These are phyloP conservation scores for Rhynchonema sp. DNA, from an alignment of 2,888 invertebrate genomes.

Conservation along the genomic window DNA sequence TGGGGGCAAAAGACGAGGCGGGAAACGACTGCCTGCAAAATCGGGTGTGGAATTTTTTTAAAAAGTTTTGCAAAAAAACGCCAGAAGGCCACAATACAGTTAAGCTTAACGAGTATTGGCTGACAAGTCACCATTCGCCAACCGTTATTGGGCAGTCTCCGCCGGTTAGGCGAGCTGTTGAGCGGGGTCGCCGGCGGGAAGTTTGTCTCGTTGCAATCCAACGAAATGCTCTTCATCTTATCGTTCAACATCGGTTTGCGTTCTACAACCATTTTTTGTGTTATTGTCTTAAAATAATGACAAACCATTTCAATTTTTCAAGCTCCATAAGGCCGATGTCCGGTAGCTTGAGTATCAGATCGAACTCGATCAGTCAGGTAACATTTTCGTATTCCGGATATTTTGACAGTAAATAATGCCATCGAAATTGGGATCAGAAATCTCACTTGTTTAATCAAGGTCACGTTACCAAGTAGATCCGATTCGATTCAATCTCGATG, in stretches of 20 bases:
- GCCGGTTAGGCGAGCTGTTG: neutral
- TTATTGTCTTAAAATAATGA: neutral
- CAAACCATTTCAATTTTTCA: no score
- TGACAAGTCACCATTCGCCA: no score
- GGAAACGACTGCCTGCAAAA: neutral
- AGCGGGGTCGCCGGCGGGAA: neutral
- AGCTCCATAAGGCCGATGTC: no score
- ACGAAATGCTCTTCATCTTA: neutral
- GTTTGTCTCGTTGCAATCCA: neutral
- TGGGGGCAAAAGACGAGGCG: neutral
- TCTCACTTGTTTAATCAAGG: no score
- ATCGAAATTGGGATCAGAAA: no score
- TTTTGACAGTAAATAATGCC: no score
- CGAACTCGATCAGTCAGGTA: no score
- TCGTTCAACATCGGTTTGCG: neutral
- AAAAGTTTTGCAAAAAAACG: neutral
- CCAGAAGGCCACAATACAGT: neutral
- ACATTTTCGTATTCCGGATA: no score
- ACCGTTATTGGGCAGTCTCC: no score
- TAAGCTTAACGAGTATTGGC: neutral
- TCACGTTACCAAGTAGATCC: no score
- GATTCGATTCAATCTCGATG: no score
- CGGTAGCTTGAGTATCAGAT: no score
- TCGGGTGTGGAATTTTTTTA: neutral
- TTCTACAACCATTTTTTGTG: neutral